Conservation (phyloP, 2,113 vertebrate genomes). For the Rhagologus leucostigma region DNA sequence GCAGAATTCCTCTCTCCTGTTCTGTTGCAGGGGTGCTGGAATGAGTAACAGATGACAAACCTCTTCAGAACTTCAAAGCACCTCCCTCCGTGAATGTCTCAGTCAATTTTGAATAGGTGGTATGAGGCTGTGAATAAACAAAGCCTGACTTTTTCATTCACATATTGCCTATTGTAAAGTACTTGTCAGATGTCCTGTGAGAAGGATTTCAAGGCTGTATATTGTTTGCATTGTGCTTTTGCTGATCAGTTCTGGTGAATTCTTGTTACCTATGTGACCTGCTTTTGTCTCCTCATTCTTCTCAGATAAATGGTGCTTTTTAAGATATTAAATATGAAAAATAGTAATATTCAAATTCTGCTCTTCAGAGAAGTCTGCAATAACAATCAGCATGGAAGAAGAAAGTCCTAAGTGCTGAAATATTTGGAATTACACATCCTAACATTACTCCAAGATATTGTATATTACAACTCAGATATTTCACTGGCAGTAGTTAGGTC, state of each 20-base stretch:
- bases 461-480: slow-evolving; percentile 38
- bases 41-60: not conserved
- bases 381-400: not conserved
- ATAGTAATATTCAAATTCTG: not conserved
- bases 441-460: not conserved
- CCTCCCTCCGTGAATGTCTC: accelerated
- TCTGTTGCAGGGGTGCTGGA: not conserved
- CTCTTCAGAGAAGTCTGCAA: not conserved
- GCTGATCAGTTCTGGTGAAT: not conserved
- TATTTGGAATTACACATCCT: slow-evolving; percentile 17
- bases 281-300: not conserved
- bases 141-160: not conserved
- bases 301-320: not conserved
- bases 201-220: not conserved
- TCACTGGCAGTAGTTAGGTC: slow-evolving; percentile 11
- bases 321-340: not conserved
- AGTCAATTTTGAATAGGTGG: not conserved
- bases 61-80: not conserved
- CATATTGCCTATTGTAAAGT: not conserved
- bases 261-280: not conserved
- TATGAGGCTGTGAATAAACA: accelerated
- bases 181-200: not conserved
- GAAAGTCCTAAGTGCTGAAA: not conserved
- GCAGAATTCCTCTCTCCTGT: not conserved
- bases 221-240: not conserved